phyloP scores from a whole-genome alignment of 2,797 vertebrate genomes.

The Brachymystax lenok region DNA sequence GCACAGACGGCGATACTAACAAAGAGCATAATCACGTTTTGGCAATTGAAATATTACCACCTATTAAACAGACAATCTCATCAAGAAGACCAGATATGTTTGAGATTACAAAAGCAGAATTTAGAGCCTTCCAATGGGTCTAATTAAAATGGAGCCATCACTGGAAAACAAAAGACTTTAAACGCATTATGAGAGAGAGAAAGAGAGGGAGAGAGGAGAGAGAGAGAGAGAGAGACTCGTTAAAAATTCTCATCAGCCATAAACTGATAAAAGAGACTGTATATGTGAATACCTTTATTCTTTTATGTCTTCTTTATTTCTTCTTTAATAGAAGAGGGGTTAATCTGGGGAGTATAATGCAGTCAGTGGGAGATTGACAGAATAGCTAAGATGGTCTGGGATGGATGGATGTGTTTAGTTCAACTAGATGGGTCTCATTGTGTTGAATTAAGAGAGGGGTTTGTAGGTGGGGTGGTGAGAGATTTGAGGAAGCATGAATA shows the following conservation, averaged over 20 bases:
- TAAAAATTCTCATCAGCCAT: conserved; percentile 52
- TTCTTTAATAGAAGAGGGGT: conserved; percentile 49
- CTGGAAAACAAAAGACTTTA: conserved; percentile 62
- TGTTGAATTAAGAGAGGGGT: conserved; percentile 40
- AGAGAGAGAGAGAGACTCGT: conserved; percentile 18
- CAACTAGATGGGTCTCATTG: conserved; percentile 27
- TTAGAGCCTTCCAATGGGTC: conserved; percentile 55
- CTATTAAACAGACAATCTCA: conserved; percentile 61
- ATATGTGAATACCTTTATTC: conserved; percentile 56
- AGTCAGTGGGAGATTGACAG: conserved; percentile 43
- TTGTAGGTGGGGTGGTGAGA: conserved; percentile 36
- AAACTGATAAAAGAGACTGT: conserved; percentile 50
- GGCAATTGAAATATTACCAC: conserved; percentile 62
- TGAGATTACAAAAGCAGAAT: conserved; percentile 58
- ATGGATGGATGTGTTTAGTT: background rate
- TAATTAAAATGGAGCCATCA: conserved; percentile 63
- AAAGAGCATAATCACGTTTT: conserved; percentile 51
- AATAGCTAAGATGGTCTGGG: conserved; percentile 35
- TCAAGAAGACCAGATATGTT: conserved; percentile 53
- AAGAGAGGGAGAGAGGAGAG: conserved; percentile 49
- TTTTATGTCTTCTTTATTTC: conserved; percentile 29
- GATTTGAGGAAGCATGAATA: conserved; percentile 17
- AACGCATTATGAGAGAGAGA: conserved; percentile 58
- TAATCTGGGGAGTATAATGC: conserved; percentile 49
- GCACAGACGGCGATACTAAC: conserved; percentile 34